Percentiles rank a stretch among this genome's conserved stretches.
phyloP scores from a whole-genome alignment of 2,113 vertebrate species.

The Xenus cinereus region DNA sequence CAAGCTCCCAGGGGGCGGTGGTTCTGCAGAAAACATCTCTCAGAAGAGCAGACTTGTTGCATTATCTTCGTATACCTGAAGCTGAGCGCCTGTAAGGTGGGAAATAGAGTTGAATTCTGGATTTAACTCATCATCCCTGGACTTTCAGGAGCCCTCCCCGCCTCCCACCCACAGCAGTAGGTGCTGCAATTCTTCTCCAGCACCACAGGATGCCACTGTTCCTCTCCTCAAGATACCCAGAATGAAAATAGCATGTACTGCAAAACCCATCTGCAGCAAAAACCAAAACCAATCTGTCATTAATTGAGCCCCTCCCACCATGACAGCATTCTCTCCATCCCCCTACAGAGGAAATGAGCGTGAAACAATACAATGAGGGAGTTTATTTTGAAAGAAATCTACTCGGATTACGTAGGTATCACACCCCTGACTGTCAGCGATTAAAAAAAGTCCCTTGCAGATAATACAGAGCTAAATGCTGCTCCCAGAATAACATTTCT shows the following conservation, averaged over 20 bases:
- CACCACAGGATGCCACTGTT: constrained; percentile 43
- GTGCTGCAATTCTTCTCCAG: not conserved
- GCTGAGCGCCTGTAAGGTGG: accelerated
- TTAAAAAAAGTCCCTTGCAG: not conserved
- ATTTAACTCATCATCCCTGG: accelerated
- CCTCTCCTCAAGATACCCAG: not conserved
- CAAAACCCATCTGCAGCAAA: not conserved
- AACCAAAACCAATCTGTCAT: not conserved
- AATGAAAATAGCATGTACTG: accelerated
- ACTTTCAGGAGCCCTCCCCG: not conserved
- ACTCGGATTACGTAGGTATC: accelerated
- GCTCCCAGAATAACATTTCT: accelerated
- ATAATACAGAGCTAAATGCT: accelerated
- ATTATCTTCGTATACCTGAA: not conserved
- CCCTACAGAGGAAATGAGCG: not conserved
- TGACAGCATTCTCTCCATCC: not conserved
- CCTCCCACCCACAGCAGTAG: accelerated
- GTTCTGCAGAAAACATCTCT: not conserved
- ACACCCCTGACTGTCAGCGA: not conserved
- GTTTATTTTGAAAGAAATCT: not conserved
- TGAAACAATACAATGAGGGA: not conserved
- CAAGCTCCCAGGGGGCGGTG: accelerated
- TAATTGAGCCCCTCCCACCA: not conserved
- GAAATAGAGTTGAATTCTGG: not conserved
- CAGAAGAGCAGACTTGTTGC: no score